Conservation (phyloP, 2,113 vertebrate species). For the Pomatorhinus ruficollis region DNA sequence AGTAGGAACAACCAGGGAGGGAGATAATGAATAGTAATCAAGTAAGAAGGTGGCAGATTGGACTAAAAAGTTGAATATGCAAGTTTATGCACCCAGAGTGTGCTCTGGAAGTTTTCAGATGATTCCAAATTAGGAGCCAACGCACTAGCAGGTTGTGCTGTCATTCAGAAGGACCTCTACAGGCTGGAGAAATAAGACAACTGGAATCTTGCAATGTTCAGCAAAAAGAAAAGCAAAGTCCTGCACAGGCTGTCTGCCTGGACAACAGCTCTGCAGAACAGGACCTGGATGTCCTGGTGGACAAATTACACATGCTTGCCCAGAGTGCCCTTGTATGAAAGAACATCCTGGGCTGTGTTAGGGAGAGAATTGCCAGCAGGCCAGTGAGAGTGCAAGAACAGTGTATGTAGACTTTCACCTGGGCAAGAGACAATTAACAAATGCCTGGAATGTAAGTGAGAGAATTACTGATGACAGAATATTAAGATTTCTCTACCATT, state of each 20-base stretch:
- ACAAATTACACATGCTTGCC: background rate
- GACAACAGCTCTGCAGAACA: background rate
- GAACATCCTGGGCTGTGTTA: too few relatives aligned
- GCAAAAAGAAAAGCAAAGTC: background rate
- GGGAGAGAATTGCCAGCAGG: background rate
- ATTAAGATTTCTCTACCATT: background rate
- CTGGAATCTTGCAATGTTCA: background rate
- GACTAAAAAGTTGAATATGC: background rate
- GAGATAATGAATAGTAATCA: background rate
- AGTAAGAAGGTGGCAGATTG: background rate
- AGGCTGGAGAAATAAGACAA: background rate
- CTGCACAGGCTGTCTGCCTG: background rate
- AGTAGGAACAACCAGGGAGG: background rate
- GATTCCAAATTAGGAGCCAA: background rate
- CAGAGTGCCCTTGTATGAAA: background rate
- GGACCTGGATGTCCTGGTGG: background rate
- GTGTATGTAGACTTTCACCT: background rate
- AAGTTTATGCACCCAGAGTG: background rate
- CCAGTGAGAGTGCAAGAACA: background rate
- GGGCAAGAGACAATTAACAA: background rate
- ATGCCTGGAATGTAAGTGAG: rapidly evolving
- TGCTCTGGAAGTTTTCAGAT: background rate
- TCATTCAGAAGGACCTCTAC: background rate
- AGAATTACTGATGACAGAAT: background rate
- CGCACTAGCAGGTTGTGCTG: background rate